Evolutionary conservation across 1,140 invertebrate species (phyloP), one percentile per base, ranked within the genome.

Genomic region (Cyclina sinensis): DNA sequence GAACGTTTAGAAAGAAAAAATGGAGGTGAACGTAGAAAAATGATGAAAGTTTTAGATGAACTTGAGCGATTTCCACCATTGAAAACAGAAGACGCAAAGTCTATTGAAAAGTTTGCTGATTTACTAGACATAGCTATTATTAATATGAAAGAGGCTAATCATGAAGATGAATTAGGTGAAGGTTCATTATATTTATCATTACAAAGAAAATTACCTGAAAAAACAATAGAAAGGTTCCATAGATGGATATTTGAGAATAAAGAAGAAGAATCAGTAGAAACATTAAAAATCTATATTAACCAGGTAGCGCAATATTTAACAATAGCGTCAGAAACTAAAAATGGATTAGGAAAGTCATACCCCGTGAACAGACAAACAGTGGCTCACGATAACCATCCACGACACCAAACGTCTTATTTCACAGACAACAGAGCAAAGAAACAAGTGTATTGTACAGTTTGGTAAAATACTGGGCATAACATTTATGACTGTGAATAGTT

Each of bases 261-360:
- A 9, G 21, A n/a, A n/a, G 37, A 37, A 37, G 37, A 73, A 73
- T 73, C 68, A 39, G 68, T 73, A 12, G 30, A 73, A 73, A 73
- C 68, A 37, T 73, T 73, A 39, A 73, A 37, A 73, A 39, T 39
- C n/a, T 73, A 37, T 32, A 37, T 73, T n/a, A 37, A 73, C 43
- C 32, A 73, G n/a, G 68, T 39, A 73, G 32, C 35, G n/a, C 27
- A 51, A 18, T 81, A 59, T 30, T 27, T 59, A 16, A 37, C 54
- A 37, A 37, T 62, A n/a, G 54, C 78, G 2, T 24, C 76, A 27
- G 76, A 79, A 79, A 79, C 76, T 12, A 79, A 79, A n/a, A n/a
- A 81, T 51, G 46, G 76, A 12, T 18, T 81, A 73, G 32, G 3
- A 3, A 37, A 37, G 37, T 73, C 5, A 32, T 16, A 37, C 1